These are phyloP conservation scores for Vulpes ferrilata DNA, from an alignment of 2,113 vertebrate genomes.

Conservation along the genomic window DNA sequence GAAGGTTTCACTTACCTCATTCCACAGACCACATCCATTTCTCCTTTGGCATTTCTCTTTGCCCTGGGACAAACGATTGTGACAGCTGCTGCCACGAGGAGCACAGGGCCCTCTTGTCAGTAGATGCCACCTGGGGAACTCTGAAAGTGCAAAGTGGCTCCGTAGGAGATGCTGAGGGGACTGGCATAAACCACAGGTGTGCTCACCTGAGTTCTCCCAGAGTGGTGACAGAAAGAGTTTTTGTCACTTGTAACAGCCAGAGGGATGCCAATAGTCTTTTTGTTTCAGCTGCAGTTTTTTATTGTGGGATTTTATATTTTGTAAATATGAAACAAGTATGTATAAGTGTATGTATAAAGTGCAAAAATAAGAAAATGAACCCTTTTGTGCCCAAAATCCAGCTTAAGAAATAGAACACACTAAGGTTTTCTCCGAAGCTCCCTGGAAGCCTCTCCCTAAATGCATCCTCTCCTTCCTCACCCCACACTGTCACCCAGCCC, in stretches of 20 bases:
- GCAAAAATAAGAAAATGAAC: no score
- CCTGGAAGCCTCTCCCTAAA: no score
- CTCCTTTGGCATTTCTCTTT: not conserved
- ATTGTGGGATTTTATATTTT: not conserved
- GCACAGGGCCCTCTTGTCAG: not conserved
- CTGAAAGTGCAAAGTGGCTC: not conserved
- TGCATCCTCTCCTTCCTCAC: no score
- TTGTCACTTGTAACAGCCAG: not conserved
- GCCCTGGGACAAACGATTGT: not conserved
- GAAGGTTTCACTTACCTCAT: not conserved
- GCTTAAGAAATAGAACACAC: no score
- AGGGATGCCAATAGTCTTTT: not conserved
- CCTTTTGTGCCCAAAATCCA: no score
- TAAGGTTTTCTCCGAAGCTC: no score
- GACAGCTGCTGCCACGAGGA: not conserved
- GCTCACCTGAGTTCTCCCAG: accelerated
- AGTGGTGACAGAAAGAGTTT: not conserved
- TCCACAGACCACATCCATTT: not conserved
- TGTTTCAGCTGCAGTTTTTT: not conserved
- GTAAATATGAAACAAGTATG: no score
- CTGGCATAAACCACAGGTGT: not conserved
- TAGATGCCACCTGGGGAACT: not conserved
- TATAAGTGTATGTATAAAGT: no score
- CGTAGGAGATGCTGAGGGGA: not conserved
- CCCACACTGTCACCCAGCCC: no score